Base-by-base conservation (phyloP, 1,140 invertebrate species). In the Pseudomyrmex pallidus region DNA sequence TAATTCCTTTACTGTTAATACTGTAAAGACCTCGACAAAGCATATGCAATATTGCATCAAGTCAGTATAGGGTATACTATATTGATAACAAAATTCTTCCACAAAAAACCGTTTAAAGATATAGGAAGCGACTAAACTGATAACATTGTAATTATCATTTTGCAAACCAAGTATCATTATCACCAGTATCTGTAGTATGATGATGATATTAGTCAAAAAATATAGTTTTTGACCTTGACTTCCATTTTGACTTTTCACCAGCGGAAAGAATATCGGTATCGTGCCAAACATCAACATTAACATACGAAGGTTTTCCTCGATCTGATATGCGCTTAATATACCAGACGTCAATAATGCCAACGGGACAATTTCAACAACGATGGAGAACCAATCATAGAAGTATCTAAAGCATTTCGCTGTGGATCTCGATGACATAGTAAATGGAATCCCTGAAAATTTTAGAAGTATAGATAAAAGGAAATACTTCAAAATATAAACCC, bases 11-110 rank as follows among this genome's bases (percentile, higher is more conserved):
- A 94, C 78, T 5, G 93, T 90, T 48, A 85, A 88, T 13, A 91
- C 83, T 46, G 92, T 91, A 63, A 94, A 94, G 54, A 94, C 87
- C 83, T 93, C 90, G 25, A 93, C 90, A 67, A 94, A 94, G 57
- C 93, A 92, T 4, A 94, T 77, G 74, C 91, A 93, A 78, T 94
- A 94, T 48, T 94, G 93, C 0, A 89, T 91, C 7, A 94, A 59
- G 83, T 94, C 93, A 52, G 90, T 87, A 61, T 93, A 92, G 66
- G 93, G 93, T 63, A 94, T 92, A 68, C 92, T 93, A 57, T 92
- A 93, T 57, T 88, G 87, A 84, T 94, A 93, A 85, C 92, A 94
- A 83, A 94, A 92, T 68, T 92, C 92, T 76, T 94, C 93, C 3
- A 92, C 91, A 48, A 93, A 89, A 57, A 92, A 93, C 46, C 91